phyloP scores from a whole-genome alignment of 1,140 invertebrate genomes.

The Daktulosphaira vitifoliae region DNA sequence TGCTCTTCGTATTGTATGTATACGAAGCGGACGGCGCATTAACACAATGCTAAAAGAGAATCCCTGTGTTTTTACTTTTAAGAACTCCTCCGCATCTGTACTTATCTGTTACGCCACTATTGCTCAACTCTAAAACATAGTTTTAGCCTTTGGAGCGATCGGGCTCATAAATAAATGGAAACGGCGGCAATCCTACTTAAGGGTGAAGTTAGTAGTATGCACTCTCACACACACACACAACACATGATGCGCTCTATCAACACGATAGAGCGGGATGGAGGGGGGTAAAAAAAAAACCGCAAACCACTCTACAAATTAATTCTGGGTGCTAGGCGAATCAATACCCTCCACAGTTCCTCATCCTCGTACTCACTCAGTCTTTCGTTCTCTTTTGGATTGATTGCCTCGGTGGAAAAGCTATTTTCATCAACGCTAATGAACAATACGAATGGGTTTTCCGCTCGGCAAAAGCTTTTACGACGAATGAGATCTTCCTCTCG shows the following conservation, averaged over 20 bases:
- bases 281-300: slow-evolving; percentile 8
- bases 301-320: slow-evolving; percentile 34
- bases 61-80: slow-evolving; percentile 26
- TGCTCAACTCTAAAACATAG: not conserved
- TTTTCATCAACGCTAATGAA: slow-evolving; percentile 34
- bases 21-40: slow-evolving; percentile 25
- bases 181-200: slow-evolving; percentile 23
- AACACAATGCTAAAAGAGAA: slow-evolving; percentile 27
- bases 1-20: slow-evolving; percentile 20
- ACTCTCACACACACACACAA: not conserved
- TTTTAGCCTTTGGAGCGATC: slow-evolving; percentile 13
- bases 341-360: not conserved
- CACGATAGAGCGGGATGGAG: not conserved
- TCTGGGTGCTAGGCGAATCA: slow-evolving; percentile 28
- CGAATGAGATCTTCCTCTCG: slow-evolving; percentile 28
- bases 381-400: slow-evolving; percentile 32
- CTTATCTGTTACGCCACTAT: not conserved
- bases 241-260: no score
- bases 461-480: slow-evolving; percentile 33
- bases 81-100: not conserved
- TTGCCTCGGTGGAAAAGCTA: slow-evolving; percentile 33
- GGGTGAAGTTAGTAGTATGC: slow-evolving; percentile 4
- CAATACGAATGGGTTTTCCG: slow-evolving; percentile 33
- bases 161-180: slow-evolving; percentile 32
- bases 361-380: not conserved